Conservation (phyloP, 2,113 vertebrate species). For the Struthio camelus region DNA sequence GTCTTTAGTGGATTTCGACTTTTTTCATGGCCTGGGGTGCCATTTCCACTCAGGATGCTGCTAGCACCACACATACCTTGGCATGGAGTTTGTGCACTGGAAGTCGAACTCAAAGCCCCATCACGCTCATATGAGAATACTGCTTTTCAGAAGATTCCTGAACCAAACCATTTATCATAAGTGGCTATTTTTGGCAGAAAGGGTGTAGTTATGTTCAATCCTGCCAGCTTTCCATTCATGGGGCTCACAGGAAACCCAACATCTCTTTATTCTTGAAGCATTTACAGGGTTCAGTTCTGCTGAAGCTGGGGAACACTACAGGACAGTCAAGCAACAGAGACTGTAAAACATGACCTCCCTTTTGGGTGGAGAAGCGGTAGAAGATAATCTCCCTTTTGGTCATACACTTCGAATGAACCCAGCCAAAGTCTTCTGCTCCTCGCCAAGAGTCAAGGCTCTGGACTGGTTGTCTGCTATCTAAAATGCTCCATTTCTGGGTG, state of each 20-base stretch:
- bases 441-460: background rate
- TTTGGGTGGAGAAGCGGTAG: background rate
- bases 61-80: background rate
- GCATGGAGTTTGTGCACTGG: background rate
- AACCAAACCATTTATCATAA: background rate
- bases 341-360: background rate
- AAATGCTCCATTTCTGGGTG: background rate
- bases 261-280: rapidly evolving
- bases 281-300: background rate
- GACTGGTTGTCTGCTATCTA: background rate
- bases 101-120: background rate
- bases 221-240: background rate
- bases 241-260: background rate
- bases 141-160: background rate
- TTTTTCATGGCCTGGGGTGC: background rate
- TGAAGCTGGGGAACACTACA: background rate
- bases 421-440: background rate
- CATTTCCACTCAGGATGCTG: too few species aligned
- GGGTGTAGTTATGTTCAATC: rapidly evolving
- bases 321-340: background rate
- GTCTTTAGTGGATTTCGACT: too few species aligned
- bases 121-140: background rate
- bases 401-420: background rate
- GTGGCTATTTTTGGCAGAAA: background rate
- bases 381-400: background rate